Percentiles rank a stretch among this genome's conserved stretches.
Evolutionary conservation across 1,140 invertebrate species (phyloP).

Genomic region (Megalonaias nervosa): DNA sequence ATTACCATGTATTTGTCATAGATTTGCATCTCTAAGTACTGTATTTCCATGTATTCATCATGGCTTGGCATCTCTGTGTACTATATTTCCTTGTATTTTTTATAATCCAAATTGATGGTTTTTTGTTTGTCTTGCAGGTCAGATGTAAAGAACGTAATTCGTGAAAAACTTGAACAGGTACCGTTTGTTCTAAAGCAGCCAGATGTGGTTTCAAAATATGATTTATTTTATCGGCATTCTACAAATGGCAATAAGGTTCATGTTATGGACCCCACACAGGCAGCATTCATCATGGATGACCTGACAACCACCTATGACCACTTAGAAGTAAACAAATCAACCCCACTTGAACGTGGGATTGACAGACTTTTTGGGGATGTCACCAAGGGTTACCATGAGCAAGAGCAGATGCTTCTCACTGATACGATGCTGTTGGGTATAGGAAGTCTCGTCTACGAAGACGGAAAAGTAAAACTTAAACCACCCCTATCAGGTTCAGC

Average conservation of each 20-base stretch:
- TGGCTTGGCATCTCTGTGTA: no score
- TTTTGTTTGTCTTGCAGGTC: conserved; percentile 49
- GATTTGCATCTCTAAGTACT: no score
- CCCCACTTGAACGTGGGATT: conserved; percentile 37
- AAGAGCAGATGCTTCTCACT: conserved; percentile 67
- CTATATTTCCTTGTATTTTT: no score
- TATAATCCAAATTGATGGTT: no score
- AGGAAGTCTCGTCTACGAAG: conserved; percentile 63
- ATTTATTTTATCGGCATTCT: background rate
- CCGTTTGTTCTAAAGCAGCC: conserved; percentile 48
- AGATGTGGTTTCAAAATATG: background rate
- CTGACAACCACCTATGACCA: conserved; percentile 57
- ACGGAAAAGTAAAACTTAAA: conserved; percentile 55
- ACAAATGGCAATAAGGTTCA: conserved; percentile 31
- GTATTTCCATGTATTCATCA: no score
- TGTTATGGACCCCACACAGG: conserved; percentile 53
- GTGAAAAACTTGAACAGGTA: conserved; percentile 50
- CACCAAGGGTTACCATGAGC: conserved; percentile 66
- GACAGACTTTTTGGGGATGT: conserved; percentile 66
- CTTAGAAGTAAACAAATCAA: conserved; percentile 43
- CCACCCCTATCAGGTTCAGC: conserved; percentile 49
- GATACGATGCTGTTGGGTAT: conserved; percentile 66
- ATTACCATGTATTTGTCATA: no score
- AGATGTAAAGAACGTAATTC: conserved; percentile 54
- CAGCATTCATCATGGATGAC: conserved; percentile 54